A percentile compares a stretch with the other conserved stretches of the same genome.
phyloP scores from a whole-genome alignment of 2,888 invertebrate genomes.

The Nomada fucata region DNA sequence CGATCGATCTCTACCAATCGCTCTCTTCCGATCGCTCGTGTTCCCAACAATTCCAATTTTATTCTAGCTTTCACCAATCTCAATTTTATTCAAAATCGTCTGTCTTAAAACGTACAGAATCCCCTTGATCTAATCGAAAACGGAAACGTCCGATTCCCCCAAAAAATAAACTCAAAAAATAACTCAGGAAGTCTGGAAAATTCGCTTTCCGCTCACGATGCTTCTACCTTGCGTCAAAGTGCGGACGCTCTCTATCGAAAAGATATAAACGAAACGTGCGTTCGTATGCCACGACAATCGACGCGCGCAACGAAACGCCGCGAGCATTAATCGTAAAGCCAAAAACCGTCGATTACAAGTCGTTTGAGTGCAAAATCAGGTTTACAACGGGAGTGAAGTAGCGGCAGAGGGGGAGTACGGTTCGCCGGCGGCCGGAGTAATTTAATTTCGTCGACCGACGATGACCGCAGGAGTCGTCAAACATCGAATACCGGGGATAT shows the following conservation, averaged over 20 bases:
- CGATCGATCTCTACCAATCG: slow-evolving; percentile 37
- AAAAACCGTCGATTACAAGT: slow-evolving; percentile 16
- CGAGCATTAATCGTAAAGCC: slow-evolving; percentile 4
- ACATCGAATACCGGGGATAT: slow-evolving; percentile 14
- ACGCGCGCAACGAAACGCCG: not conserved
- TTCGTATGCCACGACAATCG: too few species aligned
- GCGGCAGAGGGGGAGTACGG: not conserved
- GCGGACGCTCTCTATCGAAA: not conserved
- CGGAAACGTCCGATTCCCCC: too few species aligned
- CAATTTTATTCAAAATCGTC: too few species aligned
- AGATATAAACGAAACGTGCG: not conserved
- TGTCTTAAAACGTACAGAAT: too few species aligned
- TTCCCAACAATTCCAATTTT: not conserved
- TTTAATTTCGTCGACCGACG: slow-evolving; percentile 38
- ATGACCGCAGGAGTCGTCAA: slow-evolving; percentile 33
- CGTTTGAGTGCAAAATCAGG: slow-evolving; percentile 32
- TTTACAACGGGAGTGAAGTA: slow-evolving; percentile 1
- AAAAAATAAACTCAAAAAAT: too few species aligned
- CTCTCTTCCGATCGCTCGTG: slow-evolving; percentile 14
- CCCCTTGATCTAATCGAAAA: too few species aligned
- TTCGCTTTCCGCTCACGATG: too few species aligned
- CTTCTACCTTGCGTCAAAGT: too few species aligned
- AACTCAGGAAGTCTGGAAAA: too few species aligned
- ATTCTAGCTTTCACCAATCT: too few species aligned
- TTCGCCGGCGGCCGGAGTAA: slow-evolving; percentile 24